Evolutionary conservation across 2,888 invertebrate genomes (phyloP).

Genomic region (Polyommatus iphigenia): DNA sequence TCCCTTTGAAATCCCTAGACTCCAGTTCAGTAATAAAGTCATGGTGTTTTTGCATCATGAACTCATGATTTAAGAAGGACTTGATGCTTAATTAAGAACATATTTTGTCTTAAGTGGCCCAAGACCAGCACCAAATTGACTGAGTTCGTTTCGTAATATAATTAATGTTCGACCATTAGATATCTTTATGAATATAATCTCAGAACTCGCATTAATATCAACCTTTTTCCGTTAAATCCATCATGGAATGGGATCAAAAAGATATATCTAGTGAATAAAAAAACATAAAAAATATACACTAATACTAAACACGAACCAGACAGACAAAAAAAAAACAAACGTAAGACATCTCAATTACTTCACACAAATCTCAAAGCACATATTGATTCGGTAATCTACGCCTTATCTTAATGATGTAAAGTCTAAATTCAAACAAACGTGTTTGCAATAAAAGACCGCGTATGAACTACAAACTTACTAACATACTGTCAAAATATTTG

Average conservation of each 20-base stretch:
- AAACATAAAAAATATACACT: slow-evolving; percentile 41
- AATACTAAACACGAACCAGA: slow-evolving; percentile 44
- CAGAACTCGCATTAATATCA: slow-evolving; percentile 17
- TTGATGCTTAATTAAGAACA: background rate
- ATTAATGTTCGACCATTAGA: slow-evolving; percentile 17
- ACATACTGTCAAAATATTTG: background rate
- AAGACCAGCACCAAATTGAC: background rate
- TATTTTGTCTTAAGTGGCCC: background rate
- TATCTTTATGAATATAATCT: slow-evolving; percentile 19
- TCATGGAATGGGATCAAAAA: slow-evolving; percentile 34
- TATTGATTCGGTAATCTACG: background rate
- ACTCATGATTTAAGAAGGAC: background rate
- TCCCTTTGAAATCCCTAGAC: too few relatives aligned
- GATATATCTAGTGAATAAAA: slow-evolving; percentile 30
- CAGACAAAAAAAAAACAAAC: slow-evolving; percentile 47
- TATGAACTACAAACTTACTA: slow-evolving; percentile 45
- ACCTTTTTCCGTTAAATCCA: slow-evolving; percentile 30
- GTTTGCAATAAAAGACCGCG: slow-evolving; percentile 48
- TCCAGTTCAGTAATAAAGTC: too few relatives aligned
- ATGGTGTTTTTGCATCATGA: too few relatives aligned
- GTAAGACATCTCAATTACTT: slow-evolving; percentile 76
- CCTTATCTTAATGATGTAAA: background rate
- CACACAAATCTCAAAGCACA: slow-evolving; percentile 51
- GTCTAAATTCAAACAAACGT: slow-evolving; percentile 20
- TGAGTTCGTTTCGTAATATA: slow-evolving; percentile 7